Evolutionary conservation across 2,797 vertebrate species (phyloP).

Genomic region (Borostomias antarcticus): DNA sequence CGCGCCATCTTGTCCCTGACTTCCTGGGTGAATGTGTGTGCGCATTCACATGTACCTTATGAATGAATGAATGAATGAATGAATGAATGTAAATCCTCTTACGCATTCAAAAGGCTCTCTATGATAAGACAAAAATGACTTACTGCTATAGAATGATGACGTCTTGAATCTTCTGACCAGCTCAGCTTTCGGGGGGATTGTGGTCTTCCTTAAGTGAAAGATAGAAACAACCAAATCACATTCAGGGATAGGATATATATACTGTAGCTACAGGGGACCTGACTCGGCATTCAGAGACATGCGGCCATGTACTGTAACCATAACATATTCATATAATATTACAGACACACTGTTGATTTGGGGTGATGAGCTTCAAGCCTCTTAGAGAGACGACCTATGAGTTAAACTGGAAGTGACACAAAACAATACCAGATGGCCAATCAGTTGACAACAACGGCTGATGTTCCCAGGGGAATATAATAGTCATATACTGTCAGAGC

Average conservation of each 20-base stretch:
- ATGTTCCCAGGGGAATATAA: constrained; percentile 36
- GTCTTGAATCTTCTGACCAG: not conserved
- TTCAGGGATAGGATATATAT: constrained; percentile 1
- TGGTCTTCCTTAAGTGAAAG: constrained; percentile 10
- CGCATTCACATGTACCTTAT: too few relatives aligned
- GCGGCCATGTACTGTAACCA: constrained; percentile 11
- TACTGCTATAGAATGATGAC: not conserved
- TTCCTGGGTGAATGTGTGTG: too few relatives aligned
- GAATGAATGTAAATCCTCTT: too few relatives aligned
- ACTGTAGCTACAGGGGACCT: constrained; percentile 16
- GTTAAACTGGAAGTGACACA: constrained; percentile 50
- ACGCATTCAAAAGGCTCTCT: too few relatives aligned
- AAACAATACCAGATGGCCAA: constrained; percentile 59
- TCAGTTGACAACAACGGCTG: constrained; percentile 23
- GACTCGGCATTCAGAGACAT: constrained; percentile 10
- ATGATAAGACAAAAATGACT: too few relatives aligned
- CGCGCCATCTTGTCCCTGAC: too few relatives aligned
- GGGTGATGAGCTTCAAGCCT: constrained; percentile 40
- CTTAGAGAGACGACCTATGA: constrained; percentile 35
- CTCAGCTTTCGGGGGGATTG: not conserved
- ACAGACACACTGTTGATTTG: constrained; percentile 28
- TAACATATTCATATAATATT: constrained; percentile 33
- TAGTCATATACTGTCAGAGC: not conserved
- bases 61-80: too few relatives aligned
- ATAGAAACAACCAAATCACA: constrained; percentile 18